These are phyloP conservation scores for Cyaniris semiargus DNA, from an alignment of 2,888 invertebrate genomes.

Conservation along the genomic window DNA sequence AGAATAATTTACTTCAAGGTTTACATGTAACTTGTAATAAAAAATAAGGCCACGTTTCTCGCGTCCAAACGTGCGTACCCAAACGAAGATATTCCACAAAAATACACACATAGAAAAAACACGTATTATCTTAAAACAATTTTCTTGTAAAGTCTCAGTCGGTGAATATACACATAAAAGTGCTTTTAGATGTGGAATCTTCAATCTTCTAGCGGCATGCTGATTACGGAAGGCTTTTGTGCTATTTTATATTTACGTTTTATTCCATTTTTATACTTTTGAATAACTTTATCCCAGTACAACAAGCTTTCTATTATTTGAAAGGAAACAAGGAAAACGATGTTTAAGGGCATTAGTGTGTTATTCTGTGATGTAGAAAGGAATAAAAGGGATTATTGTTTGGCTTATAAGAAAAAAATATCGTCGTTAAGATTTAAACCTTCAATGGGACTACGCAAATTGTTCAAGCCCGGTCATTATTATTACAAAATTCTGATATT, in stretches of 20 bases:
- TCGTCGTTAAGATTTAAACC: too few relatives aligned
- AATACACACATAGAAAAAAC: neutral
- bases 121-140: constrained; percentile 7
- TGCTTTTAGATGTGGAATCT: neutral
- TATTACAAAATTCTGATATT: too few relatives aligned
- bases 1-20: neutral
- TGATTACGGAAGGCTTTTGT: constrained; percentile 11
- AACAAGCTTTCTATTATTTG: neutral
- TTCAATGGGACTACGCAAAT: too few relatives aligned
- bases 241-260: neutral
- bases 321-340: too few relatives aligned
- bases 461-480: too few relatives aligned
- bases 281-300: neutral
- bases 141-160: neutral
- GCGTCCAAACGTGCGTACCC: neutral
- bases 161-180: neutral
- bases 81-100: neutral
- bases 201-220: neutral
- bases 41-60: neutral
- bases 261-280: constrained; percentile 1
- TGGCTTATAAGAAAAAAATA: too few relatives aligned
- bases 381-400: too few relatives aligned
- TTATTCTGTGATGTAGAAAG: too few relatives aligned
- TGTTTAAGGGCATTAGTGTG: too few relatives aligned
- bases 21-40: neutral